Percentiles rank a stretch among this genome's conserved stretches.
phyloP scores from a whole-genome alignment of 2,113 vertebrate genomes.

The Tangachromis dhanisi region DNA sequence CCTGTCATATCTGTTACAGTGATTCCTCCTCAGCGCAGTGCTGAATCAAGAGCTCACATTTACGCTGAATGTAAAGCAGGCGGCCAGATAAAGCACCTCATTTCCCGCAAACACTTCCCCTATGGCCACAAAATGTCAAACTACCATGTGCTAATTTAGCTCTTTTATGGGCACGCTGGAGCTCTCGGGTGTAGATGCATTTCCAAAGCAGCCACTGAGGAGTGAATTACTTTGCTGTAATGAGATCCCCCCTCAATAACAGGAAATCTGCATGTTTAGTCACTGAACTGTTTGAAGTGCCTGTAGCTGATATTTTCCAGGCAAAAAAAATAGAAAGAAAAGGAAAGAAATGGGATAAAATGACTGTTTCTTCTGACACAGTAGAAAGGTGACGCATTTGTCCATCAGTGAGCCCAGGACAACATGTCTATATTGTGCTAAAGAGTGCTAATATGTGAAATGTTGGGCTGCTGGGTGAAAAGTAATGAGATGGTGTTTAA shows the following conservation, averaged over 20 bases:
- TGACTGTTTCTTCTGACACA: neutral
- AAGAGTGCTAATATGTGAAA: neutral
- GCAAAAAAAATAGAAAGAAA: neutral
- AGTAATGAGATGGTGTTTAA: neutral
- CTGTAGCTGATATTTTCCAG: neutral
- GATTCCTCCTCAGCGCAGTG: neutral
- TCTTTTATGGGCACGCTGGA: neutral
- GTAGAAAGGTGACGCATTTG: neutral
- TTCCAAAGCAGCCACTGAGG: neutral
- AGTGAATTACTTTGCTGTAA: constrained; percentile 23
- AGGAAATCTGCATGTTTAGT: constrained; percentile 16
- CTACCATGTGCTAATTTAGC: neutral
- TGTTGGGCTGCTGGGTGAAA: neutral
- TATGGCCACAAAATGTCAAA: constrained; percentile 7
- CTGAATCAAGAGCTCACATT: neutral
- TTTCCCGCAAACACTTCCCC: neutral
- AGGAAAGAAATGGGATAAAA: neutral
- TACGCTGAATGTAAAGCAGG: neutral
- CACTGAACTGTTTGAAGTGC: neutral
- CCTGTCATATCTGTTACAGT: neutral
- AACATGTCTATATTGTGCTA: neutral
- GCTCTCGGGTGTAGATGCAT: neutral
- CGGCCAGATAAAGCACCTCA: neutral
- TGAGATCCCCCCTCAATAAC: constrained; percentile 5
- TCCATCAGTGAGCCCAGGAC: neutral